Evolutionary conservation across 2,797 vertebrate species (phyloP).

Genomic region (Thalassophryne amazonica): DNA sequence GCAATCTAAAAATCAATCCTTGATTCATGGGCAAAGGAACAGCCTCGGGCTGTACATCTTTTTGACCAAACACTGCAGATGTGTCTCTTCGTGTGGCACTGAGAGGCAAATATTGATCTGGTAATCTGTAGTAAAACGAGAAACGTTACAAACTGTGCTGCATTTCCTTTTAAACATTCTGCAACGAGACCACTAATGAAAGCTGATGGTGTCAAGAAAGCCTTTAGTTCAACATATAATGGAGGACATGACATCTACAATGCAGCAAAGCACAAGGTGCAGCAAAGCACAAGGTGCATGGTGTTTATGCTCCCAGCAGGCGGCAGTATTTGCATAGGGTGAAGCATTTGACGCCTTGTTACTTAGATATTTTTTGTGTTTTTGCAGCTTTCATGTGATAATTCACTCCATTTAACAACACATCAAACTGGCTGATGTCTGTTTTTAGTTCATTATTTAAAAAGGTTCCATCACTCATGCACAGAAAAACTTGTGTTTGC

Average conservation of each 20-base stretch:
- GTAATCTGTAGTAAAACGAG: neutral
- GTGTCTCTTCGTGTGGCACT: conserved; percentile 3
- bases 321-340: conserved; percentile 52
- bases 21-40: neutral
- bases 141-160: neutral
- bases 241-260: conserved; percentile 6
- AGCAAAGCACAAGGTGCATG: too few species aligned
- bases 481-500: too few species aligned
- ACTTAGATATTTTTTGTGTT: too few species aligned
- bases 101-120: conserved; percentile 22
- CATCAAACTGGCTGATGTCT: too few species aligned
- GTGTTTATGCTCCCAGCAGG: conserved; percentile 55
- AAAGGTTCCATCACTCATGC: too few species aligned
- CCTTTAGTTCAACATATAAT: conserved; percentile 2
- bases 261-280: neutral
- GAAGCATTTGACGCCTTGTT: too few species aligned
- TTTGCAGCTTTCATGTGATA: neutral
- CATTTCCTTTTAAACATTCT: neutral
- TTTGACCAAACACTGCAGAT: conserved; percentile 12
- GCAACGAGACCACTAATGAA: neutral
- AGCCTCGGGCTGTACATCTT: conserved; percentile 12
- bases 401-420: neutral
- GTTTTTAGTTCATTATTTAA: too few species aligned
- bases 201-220: neutral
- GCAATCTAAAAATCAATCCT: conserved; percentile 21